phyloP scores from a whole-genome alignment of 2,888 invertebrate genomes.

The Chrysolina americana region DNA sequence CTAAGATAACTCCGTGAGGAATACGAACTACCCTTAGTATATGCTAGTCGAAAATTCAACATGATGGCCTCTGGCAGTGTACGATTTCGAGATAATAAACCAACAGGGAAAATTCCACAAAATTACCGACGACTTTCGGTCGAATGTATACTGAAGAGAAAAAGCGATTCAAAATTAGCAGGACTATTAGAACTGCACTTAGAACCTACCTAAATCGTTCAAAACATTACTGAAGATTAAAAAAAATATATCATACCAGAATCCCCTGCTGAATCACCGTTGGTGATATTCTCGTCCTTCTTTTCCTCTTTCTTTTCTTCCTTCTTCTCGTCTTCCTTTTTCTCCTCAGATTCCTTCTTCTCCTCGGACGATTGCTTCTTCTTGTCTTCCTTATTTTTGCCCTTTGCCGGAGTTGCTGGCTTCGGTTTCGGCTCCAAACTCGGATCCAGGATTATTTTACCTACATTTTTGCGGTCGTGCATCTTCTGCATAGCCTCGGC shows the following conservation, averaged over 20 bases:
- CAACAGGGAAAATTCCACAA: too few species aligned
- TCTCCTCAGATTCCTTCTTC: conserved; percentile 72
- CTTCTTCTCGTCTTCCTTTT: conserved; percentile 70
- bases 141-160: too few species aligned
- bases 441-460: conserved; percentile 89
- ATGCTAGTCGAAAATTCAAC: too few species aligned
- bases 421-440: conserved; percentile 85
- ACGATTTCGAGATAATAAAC: too few species aligned
- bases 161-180: too few species aligned
- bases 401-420: conserved; percentile 84
- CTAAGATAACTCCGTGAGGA: too few species aligned
- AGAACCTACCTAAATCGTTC: neutral
- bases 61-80: too few species aligned
- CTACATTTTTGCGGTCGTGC: conserved; percentile 93
- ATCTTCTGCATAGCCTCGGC: conserved; percentile 93
- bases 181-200: too few species aligned
- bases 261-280: conserved; percentile 72
- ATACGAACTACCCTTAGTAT: too few species aligned
- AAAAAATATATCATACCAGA: conserved; percentile 62
- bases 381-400: conserved; percentile 81
- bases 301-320: conserved; percentile 69
- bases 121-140: too few species aligned
- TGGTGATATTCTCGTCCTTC: conserved; percentile 68
- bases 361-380: conserved; percentile 78
- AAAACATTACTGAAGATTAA: neutral